These are phyloP conservation scores for Poeciliopsis retropinna DNA, from an alignment of 2,113 vertebrate genomes.

Conservation along the genomic window DNA sequence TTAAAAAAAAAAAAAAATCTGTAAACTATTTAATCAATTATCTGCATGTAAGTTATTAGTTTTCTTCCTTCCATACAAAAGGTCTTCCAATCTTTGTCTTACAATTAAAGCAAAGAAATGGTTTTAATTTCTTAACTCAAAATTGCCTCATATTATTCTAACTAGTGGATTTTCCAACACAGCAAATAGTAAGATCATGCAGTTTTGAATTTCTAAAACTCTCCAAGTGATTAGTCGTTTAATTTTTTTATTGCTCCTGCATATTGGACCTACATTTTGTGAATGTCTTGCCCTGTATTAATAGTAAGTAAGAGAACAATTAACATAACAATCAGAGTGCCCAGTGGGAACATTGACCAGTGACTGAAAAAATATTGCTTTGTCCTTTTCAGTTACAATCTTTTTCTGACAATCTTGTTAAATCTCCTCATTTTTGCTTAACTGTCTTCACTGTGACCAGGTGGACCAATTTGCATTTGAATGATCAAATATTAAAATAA, in stretches of 20 bases:
- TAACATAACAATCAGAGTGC: constrained; percentile 72
- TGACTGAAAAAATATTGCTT: background rate
- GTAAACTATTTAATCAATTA: background rate
- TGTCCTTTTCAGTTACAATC: constrained; percentile 43
- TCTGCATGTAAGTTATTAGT: background rate
- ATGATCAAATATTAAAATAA: constrained; percentile 65
- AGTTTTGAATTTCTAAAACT: constrained; percentile 8
- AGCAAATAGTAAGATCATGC: constrained; percentile 11
- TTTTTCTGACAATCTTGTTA: constrained; percentile 51
- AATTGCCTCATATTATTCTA: background rate
- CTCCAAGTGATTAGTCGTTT: constrained; percentile 52
- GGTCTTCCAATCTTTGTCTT: background rate
- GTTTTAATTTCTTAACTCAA: constrained; percentile 1
- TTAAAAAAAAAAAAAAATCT: background rate
- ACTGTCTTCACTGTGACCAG: constrained; percentile 58
- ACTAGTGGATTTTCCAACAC: constrained; percentile 13
- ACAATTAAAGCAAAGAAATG: background rate
- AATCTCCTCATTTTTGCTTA: constrained; percentile 28
- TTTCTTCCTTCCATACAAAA: background rate
- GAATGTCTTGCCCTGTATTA: constrained; percentile 74
- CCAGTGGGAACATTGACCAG: constrained; percentile 55
- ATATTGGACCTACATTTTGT: constrained; percentile 72
- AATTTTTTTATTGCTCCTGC: constrained; percentile 76
- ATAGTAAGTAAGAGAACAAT: constrained; percentile 78
- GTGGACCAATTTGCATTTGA: constrained; percentile 55